A percentile compares a stretch with the other conserved stretches of the same genome.
phyloP scores from a whole-genome alignment of 2,888 invertebrate genomes.

The Campopleginae sp. region DNA sequence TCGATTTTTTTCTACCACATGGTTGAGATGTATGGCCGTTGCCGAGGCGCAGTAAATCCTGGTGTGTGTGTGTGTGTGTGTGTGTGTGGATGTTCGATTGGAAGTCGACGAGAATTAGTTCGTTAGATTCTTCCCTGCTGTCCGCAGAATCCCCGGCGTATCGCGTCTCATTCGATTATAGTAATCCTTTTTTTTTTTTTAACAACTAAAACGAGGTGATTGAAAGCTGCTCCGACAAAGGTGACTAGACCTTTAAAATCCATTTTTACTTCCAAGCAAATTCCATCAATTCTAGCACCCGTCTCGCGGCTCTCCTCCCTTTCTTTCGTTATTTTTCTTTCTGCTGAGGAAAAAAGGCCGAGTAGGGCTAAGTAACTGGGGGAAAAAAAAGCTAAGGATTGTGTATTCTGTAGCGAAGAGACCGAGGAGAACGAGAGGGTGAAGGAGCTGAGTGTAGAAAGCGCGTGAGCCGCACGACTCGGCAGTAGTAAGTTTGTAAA shows the following conservation, averaged over 20 bases:
- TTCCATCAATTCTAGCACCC: constrained; percentile 5
- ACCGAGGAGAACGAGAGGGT: constrained; percentile 4
- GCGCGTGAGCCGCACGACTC: constrained; percentile 49
- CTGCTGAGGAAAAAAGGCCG: neutral
- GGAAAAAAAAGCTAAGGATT: constrained; percentile 44
- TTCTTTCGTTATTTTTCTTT: constrained; percentile 49
- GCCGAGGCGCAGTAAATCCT: constrained; percentile 12
- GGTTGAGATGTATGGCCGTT: neutral
- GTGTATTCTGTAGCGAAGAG: neutral
- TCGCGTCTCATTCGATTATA: constrained; percentile 18
- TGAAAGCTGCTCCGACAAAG: constrained; percentile 21
- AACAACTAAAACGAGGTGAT: constrained; percentile 25
- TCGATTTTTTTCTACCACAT: neutral
- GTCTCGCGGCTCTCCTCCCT: constrained; percentile 33
- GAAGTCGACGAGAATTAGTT: constrained; percentile 74
- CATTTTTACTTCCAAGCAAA: constrained; percentile 23
- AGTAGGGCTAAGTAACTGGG: constrained; percentile 51
- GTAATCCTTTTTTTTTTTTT: constrained; percentile 48
- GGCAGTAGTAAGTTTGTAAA: constrained; percentile 51
- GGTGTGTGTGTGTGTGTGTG: constrained; percentile 32
- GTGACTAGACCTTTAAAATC: constrained; percentile 32
- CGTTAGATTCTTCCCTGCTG: constrained; percentile 67
- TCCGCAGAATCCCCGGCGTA: constrained; percentile 31
- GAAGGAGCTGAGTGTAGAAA: constrained; percentile 42
- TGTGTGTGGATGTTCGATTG: constrained; percentile 68